These are phyloP conservation scores for Melolontha melolontha DNA, from an alignment of 2,888 invertebrate species.

Conservation along the genomic window DNA sequence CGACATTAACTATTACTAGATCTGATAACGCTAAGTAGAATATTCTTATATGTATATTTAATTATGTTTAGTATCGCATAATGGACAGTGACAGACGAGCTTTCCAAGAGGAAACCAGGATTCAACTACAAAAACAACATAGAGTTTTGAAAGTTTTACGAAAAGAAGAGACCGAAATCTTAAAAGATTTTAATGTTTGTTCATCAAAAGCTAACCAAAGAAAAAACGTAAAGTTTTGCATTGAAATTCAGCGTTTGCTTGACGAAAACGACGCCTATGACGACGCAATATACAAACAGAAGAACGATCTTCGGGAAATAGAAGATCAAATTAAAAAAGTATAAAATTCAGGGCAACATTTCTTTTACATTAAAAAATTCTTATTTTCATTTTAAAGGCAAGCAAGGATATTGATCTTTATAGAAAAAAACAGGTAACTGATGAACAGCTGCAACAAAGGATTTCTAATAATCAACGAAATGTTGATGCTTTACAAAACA, in stretches of 20 bases:
- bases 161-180: slow-evolving; percentile 73
- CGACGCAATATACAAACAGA: slow-evolving; percentile 59
- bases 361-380: background rate
- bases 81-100: slow-evolving; percentile 84
- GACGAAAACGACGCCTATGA: slow-evolving; percentile 69
- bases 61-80: slow-evolving; percentile 73
- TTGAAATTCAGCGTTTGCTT: slow-evolving; percentile 69
- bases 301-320: slow-evolving; percentile 64
- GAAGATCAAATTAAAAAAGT: slow-evolving; percentile 66
- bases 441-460: slow-evolving; percentile 66
- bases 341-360: background rate
- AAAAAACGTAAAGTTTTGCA: slow-evolving; percentile 68
- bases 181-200: slow-evolving; percentile 72
- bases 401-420: slow-evolving; percentile 39
- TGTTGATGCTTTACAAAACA: slow-evolving; percentile 80
- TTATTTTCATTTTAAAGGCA: slow-evolving; percentile 45
- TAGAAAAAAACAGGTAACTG: slow-evolving; percentile 65
- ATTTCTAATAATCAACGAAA: slow-evolving; percentile 68
- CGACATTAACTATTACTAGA: too few relatives aligned
- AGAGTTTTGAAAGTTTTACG: slow-evolving; percentile 72
- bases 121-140: slow-evolving; percentile 74
- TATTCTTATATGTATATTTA: too few relatives aligned
- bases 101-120: slow-evolving; percentile 77
- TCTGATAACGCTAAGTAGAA: too few relatives aligned
- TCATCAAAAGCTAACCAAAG: slow-evolving; percentile 70